Evolutionary conservation across 1,140 invertebrate genomes (phyloP), one percentile per base, ranked within the genome.

Genomic region (Drosophila navojoa): DNA sequence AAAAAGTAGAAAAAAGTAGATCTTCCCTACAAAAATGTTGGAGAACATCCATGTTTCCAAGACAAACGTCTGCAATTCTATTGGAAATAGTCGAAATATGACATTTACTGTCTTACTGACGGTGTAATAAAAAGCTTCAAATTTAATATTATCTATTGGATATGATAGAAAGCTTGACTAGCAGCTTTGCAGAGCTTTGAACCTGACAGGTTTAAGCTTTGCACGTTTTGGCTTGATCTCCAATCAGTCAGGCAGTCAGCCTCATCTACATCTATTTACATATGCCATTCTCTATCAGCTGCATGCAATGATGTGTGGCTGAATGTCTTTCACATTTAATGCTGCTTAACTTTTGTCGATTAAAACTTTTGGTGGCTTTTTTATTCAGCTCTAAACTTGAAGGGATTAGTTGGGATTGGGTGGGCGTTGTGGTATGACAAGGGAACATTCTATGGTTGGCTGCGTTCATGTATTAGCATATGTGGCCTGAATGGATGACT

Each of bases 401-500:
- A 19, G 59, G 64, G 62, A 77, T 81, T 85, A 81, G 77, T 74
- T 74, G 38, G 63, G 53, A 49, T 55, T 15, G 47, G 45, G 45
- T 2, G 16, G 32, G 53, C 16, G 6, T 13, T 11, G 53, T 22
- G 35, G 27, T n/a, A 25, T 32, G n/a, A 55, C 15, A 61, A 45
- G 58, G 55, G 55, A 63, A 87, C 76, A 76, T 68, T 45, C 54
- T 60, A 82, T 52, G 84, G 64, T 32, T 73, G 78, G 64, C 50
- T 87, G 84, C 69, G 58, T 62, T 50, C 79, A 53, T 87, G 82
- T 87, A 82, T 87, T 89, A 89, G 84, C 82, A 87, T 87, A 79
- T 87, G 82, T 89, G 82, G 81, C 78, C 60, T 53, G 27, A n/a
- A 29, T 52, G 47, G 50, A 35, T 50, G 47, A n/a, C 42, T 52